Percentiles rank a stretch among this genome's conserved stretches.
phyloP scores from a whole-genome alignment of 2,888 invertebrate species.

The Metellina segmentata region DNA sequence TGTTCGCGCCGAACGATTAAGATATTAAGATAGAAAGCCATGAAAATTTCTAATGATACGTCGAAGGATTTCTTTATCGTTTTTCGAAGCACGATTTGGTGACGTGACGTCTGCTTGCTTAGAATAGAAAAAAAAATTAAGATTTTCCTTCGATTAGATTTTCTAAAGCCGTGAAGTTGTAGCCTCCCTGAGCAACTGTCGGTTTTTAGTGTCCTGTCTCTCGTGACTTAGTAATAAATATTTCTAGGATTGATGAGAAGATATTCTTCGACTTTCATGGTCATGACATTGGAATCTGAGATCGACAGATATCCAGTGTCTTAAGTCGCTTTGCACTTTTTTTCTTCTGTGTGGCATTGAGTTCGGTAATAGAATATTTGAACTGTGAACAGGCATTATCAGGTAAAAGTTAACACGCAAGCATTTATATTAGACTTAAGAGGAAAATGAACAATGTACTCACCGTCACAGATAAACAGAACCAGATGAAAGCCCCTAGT shows the following conservation, averaged over 20 bases:
- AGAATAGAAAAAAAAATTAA: neutral
- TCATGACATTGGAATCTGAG: neutral
- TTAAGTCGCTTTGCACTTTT: neutral
- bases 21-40: neutral
- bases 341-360: neutral
- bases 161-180: neutral
- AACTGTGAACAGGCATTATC: too few species aligned
- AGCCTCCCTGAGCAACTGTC: neutral
- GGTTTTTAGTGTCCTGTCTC: neutral
- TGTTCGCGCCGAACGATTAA: neutral
- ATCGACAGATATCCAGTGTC: neutral
- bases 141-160: neutral
- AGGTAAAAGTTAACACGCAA: neutral
- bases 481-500: constrained; percentile 95
- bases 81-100: neutral
- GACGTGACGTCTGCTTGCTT: neutral
- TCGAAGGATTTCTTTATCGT: neutral
- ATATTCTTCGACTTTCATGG: neutral
- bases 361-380: neutral
- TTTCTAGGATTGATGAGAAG: neutral
- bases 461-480: constrained; percentile 91
- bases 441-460: constrained; percentile 82
- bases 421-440: neutral
- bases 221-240: neutral
- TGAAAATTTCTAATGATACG: neutral